Conservation (phyloP, 1,140 invertebrate species). For the Zaprionus nigranus region DNA sequence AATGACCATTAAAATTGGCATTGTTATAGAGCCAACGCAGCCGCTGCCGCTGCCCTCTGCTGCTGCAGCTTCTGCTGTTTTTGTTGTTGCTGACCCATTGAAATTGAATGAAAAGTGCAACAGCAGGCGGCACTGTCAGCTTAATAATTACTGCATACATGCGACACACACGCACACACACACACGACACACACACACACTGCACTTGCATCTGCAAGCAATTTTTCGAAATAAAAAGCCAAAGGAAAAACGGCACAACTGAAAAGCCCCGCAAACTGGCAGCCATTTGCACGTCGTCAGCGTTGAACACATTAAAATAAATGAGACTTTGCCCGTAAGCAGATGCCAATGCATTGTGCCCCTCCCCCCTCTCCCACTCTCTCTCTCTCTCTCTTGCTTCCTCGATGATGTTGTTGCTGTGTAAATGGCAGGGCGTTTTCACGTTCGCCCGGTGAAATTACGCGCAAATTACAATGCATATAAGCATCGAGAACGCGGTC, state of each 20-base stretch:
- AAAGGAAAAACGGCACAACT: slow-evolving; percentile 35
- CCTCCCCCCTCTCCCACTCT: neutral
- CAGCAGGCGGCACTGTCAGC: slow-evolving; percentile 59
- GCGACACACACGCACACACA: slow-evolving; percentile 11
- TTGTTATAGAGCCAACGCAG: slow-evolving; percentile 64
- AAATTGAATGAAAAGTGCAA: slow-evolving; percentile 55
- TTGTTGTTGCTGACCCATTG: slow-evolving; percentile 39
- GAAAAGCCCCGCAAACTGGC: slow-evolving; percentile 65
- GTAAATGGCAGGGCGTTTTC: slow-evolving; percentile 59
- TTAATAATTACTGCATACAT: slow-evolving; percentile 71
- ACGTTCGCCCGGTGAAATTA: slow-evolving; percentile 73
- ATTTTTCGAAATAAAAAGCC: slow-evolving; percentile 63
- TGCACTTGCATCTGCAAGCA: slow-evolving; percentile 59
- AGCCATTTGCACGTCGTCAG: slow-evolving; percentile 81
- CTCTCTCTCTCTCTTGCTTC: neutral
- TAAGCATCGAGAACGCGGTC: slow-evolving; percentile 31
- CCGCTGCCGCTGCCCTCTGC: slow-evolving; percentile 18
- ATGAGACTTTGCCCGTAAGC: slow-evolving; percentile 77
- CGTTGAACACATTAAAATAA: slow-evolving; percentile 80
- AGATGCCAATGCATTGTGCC: slow-evolving; percentile 28
- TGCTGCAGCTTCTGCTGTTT: neutral
- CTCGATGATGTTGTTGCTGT: slow-evolving; percentile 32
- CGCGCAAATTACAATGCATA: slow-evolving; percentile 79
- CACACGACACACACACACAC: neutral
- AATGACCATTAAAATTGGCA: slow-evolving; percentile 82